Percentiles rank a stretch among this genome's conserved stretches.
These are phyloP conservation scores for Drosophila suzukii DNA, from an alignment of 1,140 invertebrate genomes.

Conservation along the genomic window DNA sequence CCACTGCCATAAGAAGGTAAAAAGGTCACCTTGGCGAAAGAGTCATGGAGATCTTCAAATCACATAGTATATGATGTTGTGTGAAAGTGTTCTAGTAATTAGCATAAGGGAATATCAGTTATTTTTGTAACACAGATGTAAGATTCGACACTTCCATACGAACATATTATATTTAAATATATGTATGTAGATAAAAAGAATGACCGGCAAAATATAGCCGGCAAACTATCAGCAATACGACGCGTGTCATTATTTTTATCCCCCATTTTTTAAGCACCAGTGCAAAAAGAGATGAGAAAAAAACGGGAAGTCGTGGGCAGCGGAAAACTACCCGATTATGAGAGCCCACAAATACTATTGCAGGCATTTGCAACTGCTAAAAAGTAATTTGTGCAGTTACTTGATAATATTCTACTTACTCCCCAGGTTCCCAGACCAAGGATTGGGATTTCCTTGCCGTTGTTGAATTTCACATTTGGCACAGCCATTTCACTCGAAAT, in stretches of 20 bases:
- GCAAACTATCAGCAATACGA: constrained; percentile 38
- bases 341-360: background rate
- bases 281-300: constrained; percentile 16
- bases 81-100: background rate
- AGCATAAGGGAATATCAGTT: constrained; percentile 7
- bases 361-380: background rate
- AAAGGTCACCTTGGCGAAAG: constrained; percentile 64
- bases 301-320: constrained; percentile 49
- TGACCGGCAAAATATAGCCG: constrained; percentile 13
- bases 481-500: constrained; percentile 60
- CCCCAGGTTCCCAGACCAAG: constrained; percentile 93
- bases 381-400: constrained; percentile 13
- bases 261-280: constrained; percentile 1
- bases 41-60: background rate
- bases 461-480: constrained; percentile 87
- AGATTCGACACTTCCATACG: constrained; percentile 13
- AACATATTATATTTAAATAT: background rate
- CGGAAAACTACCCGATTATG: constrained; percentile 49
- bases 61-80: background rate
- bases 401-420: constrained; percentile 85
- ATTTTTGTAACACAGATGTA: constrained; percentile 4
- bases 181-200: background rate
- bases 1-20: constrained; percentile 14
- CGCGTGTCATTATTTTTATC: constrained; percentile 27
- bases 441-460: constrained; percentile 88